A percentile compares a stretch with the other conserved stretches of the same genome.
Conservation (phyloP, 2,113 vertebrate genomes). For the Gallinago media region DNA sequence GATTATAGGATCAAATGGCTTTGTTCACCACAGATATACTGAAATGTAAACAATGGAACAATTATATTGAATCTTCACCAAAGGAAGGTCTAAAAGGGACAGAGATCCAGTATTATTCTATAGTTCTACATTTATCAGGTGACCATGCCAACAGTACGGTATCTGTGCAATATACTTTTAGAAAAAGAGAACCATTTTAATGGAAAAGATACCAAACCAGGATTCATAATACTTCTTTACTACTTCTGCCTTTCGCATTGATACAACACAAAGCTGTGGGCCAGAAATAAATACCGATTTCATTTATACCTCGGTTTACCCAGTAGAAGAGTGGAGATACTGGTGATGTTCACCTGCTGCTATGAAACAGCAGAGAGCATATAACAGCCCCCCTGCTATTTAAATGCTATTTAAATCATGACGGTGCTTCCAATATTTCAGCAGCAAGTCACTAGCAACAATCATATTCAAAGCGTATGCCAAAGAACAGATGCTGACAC, state of each 20-base stretch:
- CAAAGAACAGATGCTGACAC: slow-evolving; percentile 57
- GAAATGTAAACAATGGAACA: neutral
- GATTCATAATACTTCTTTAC: neutral
- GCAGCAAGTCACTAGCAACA: neutral
- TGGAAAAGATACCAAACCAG: neutral
- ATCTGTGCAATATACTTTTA: neutral
- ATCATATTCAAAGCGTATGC: neutral
- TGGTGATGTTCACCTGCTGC: neutral
- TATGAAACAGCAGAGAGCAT: neutral
- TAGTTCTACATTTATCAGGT: neutral
- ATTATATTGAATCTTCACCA: neutral
- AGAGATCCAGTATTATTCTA: neutral
- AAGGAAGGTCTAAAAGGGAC: neutral
- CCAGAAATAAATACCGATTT: neutral
- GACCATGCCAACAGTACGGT: accelerated
- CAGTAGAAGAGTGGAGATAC: neutral
- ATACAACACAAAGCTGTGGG: neutral
- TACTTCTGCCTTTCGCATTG: neutral
- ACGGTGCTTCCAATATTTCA: slow-evolving; percentile 24
- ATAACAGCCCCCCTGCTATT: neutral
- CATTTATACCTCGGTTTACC: neutral
- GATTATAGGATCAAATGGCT: neutral
- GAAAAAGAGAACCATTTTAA: neutral
- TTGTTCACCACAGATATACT: neutral
- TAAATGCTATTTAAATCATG: neutral